Conservation (phyloP, 2,797 vertebrate genomes). For the Menidia menidia region DNA sequence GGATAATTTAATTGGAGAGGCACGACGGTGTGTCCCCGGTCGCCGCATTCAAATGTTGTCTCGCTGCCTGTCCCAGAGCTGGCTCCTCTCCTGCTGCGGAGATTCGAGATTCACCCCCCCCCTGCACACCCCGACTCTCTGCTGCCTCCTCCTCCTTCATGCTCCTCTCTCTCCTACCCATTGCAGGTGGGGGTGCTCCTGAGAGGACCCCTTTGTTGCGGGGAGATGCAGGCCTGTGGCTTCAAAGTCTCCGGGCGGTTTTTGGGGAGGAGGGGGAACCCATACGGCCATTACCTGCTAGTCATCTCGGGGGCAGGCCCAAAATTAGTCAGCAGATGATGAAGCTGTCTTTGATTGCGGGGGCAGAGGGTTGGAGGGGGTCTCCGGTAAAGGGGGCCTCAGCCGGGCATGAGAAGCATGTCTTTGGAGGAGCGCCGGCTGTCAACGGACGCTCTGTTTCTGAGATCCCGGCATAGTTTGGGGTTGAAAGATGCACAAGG, state of each 20-base stretch:
- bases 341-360: conserved; percentile 84
- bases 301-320: conserved; percentile 78
- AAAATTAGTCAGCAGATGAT: conserved; percentile 88
- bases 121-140: neutral
- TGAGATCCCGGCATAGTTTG: conserved; percentile 65
- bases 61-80: conserved; percentile 75
- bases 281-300: conserved; percentile 82
- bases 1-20: conserved; percentile 87
- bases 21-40: conserved; percentile 81
- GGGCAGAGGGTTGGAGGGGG: conserved; percentile 55
- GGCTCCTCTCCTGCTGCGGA: conserved; percentile 76
- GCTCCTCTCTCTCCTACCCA: conserved; percentile 36
- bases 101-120: conserved; percentile 72
- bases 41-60: conserved; percentile 72
- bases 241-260: conserved; percentile 71
- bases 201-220: conserved; percentile 84
- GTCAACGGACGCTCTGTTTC: conserved; percentile 77
- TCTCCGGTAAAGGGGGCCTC: conserved; percentile 72
- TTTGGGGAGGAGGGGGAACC: conserved; percentile 75
- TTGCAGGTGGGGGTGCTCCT: conserved; percentile 65
- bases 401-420: conserved; percentile 74
- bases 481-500: conserved; percentile 73
- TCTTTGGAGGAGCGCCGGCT: conserved; percentile 78
- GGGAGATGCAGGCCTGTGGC: conserved; percentile 75
- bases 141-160: conserved; percentile 31